phyloP scores from a whole-genome alignment of 2,888 invertebrate genomes.

The Agrochola lota region DNA sequence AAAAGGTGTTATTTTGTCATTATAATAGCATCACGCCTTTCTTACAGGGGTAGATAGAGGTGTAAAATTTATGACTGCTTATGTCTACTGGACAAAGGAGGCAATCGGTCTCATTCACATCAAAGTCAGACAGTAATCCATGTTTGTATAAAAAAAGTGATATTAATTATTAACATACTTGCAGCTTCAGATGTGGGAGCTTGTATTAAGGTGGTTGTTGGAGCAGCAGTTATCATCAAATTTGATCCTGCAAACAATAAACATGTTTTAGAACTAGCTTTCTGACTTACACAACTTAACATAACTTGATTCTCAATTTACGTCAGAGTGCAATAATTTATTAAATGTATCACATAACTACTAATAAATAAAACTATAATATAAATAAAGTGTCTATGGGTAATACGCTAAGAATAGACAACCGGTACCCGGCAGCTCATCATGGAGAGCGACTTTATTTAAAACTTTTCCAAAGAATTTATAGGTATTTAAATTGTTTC shows the following conservation, averaged over 20 bases:
- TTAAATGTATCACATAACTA: background rate
- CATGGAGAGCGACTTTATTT: background rate
- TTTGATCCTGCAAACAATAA: conserved; percentile 73
- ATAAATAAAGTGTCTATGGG: background rate
- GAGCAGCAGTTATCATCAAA: conserved; percentile 71
- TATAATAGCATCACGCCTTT: too few relatives aligned
- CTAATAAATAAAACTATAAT: too few relatives aligned
- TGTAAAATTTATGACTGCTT: background rate
- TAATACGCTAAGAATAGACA: background rate
- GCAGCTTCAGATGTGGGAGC: conserved; percentile 66
- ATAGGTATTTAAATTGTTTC: background rate
- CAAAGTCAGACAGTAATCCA: background rate
- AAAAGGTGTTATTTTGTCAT: too few relatives aligned
- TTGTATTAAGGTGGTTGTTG: conserved; percentile 65
- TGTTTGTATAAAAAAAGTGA: background rate
- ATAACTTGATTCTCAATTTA: conserved; percentile 8
- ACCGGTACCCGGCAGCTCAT: background rate
- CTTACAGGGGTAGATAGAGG: too few relatives aligned
- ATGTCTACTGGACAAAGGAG: background rate
- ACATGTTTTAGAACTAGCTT: background rate
- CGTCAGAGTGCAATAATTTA: background rate
- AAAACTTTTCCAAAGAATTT: background rate
- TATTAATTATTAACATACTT: conserved; percentile 66
- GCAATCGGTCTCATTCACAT: background rate
- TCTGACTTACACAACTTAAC: background rate